A percentile compares a stretch with the other conserved stretches of the same genome.
These are phyloP conservation scores for Lutjanus erythropterus DNA, from an alignment of 2,113 vertebrate genomes.

Conservation along the genomic window DNA sequence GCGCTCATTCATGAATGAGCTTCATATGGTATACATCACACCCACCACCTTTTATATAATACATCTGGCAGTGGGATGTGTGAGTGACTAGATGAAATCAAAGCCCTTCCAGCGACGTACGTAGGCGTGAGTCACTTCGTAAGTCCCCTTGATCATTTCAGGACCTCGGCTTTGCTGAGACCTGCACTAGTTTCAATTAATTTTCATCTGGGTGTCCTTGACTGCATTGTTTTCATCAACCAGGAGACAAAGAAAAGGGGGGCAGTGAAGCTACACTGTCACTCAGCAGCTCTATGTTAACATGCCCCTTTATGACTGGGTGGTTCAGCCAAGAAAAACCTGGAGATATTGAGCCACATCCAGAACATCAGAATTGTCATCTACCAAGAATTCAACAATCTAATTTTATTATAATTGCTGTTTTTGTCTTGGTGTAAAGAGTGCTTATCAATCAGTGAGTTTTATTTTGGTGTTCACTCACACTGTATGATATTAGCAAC, in stretches of 20 bases:
- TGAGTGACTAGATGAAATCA: conserved; percentile 58
- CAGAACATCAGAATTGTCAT: not conserved
- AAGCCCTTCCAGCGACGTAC: conserved; percentile 33
- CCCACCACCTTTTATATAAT: conserved; percentile 54
- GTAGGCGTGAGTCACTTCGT: conserved; percentile 46
- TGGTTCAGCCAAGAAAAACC: not conserved
- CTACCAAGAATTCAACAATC: not conserved
- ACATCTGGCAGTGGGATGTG: conserved; percentile 48
- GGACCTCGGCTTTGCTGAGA: conserved; percentile 47
- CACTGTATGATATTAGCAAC: not conserved
- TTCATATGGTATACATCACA: conserved; percentile 20
- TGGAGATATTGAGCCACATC: not conserved
- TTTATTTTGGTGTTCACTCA: not conserved
- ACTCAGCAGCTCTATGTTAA: not conserved
- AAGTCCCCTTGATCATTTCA: conserved; percentile 61
- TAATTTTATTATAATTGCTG: not conserved
- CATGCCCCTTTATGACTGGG: not conserved
- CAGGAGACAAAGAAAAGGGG: conserved; percentile 18
- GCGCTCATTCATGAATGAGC: conserved; percentile 49
- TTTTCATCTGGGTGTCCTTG: conserved; percentile 54
- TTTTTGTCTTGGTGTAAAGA: not conserved
- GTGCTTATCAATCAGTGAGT: not conserved
- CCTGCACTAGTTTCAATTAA: conserved; percentile 59
- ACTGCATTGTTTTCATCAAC: conserved; percentile 50
- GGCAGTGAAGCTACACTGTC: conserved; percentile 26